A percentile compares a stretch with the other conserved stretches of the same genome.
Evolutionary conservation across 2,888 invertebrate genomes (phyloP).

Genomic region (Pachliopta kotzebuea): DNA sequence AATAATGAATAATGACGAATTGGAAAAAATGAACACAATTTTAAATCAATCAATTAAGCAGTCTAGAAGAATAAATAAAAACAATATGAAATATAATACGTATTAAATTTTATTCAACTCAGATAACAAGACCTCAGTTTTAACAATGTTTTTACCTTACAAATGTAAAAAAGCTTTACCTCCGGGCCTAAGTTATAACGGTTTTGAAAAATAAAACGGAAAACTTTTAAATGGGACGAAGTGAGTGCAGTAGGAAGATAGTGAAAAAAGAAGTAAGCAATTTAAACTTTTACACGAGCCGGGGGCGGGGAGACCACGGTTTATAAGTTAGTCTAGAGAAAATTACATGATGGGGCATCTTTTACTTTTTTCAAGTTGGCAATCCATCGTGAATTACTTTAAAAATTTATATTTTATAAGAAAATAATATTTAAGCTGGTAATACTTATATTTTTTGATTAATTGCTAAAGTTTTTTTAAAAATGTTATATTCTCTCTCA

Average conservation of each 20-base stretch:
- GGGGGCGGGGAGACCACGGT: constrained; percentile 55
- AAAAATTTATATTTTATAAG: constrained; percentile 10
- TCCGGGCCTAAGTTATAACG: constrained; percentile 42
- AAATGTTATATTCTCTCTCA: not conserved
- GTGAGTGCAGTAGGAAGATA: constrained; percentile 68
- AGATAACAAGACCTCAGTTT: constrained; percentile 32
- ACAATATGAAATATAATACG: not conserved
- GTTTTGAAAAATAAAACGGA: constrained; percentile 68
- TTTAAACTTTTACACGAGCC: constrained; percentile 68
- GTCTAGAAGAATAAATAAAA: not conserved
- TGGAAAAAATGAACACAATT: too few relatives aligned
- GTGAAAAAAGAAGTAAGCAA: constrained; percentile 73
- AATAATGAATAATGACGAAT: too few relatives aligned
- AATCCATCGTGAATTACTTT: constrained; percentile 23
- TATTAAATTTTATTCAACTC: constrained; percentile 23
- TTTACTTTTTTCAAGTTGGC: constrained; percentile 40
- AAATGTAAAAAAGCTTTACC: constrained; percentile 43
- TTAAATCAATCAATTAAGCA: too few relatives aligned
- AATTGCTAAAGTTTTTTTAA: not conserved
- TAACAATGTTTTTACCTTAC: constrained; percentile 41
- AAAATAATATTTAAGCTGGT: not conserved
- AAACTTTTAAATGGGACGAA: constrained; percentile 78
- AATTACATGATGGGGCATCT: constrained; percentile 62
- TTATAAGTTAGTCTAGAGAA: constrained; percentile 65
- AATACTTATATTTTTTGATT: constrained; percentile 1